Conservation (phyloP, 2,888 invertebrate species). For the Ophion ellenae region DNA sequence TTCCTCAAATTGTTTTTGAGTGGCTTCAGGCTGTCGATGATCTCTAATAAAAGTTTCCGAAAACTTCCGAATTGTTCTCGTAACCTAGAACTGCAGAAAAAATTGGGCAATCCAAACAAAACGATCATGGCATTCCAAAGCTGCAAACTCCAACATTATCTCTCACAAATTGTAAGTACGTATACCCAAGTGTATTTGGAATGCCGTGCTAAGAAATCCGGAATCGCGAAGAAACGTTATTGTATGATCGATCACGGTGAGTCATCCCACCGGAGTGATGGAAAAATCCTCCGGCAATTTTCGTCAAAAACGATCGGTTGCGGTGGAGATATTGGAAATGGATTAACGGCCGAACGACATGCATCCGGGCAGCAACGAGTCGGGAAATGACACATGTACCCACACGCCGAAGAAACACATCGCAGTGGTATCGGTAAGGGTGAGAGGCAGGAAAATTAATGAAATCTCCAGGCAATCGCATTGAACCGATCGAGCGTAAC, state of each 20-base stretch:
- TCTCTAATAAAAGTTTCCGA: too few species aligned
- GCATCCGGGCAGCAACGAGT: constrained; percentile 30
- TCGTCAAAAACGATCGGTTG: constrained; percentile 8
- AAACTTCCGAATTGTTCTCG: too few species aligned
- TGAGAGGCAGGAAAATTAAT: constrained; percentile 54
- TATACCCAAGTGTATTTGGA: background rate
- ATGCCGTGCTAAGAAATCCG: background rate
- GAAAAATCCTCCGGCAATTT: background rate
- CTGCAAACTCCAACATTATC: background rate
- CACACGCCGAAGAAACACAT: background rate
- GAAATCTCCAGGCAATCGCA: constrained; percentile 51
- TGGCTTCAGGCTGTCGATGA: too few species aligned
- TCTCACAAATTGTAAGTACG: background rate
- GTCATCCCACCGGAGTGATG: background rate
- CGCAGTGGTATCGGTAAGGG: background rate
- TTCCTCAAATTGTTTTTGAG: too few species aligned
- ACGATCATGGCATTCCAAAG: background rate
- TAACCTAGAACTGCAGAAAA: background rate
- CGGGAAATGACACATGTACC: constrained; percentile 21
- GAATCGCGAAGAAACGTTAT: background rate
- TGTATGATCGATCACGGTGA: background rate
- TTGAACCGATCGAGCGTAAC: constrained; percentile 56
- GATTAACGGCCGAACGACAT: constrained; percentile 41
- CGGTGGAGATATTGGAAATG: constrained; percentile 46
- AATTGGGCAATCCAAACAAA: background rate